Base-by-base conservation (phyloP, 2,113 vertebrate species). In the Corythornis vintsioides region DNA sequence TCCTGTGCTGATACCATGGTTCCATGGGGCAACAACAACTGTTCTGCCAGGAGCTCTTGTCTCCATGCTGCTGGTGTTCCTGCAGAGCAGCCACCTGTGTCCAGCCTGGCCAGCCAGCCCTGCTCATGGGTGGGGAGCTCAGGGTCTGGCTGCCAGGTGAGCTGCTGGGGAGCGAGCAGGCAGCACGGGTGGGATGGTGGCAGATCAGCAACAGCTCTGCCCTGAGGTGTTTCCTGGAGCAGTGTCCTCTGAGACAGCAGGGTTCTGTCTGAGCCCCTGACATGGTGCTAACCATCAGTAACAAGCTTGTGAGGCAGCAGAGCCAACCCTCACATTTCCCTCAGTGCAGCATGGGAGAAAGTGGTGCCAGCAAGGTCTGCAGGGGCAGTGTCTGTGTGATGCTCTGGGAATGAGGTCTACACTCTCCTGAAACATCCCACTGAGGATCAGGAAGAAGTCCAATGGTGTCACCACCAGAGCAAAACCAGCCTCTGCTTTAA, bases 41-140 rank as follows among this genome's bases (percentile, higher is more conserved):
- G 75, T 19, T 74, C 28, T 64, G 43, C 56, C 13, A 8, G 33
- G 69, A 56, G 33, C 17, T 1, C 28, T 56, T 28, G 40, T 78
- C 40, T 9, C 11, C 15, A 6, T 4, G 1, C 45, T 22, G 40
- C 3, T 71, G 78, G 43, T 3, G 22, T 16, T 56, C 21, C 73
- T 13, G 29, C 48, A 40, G 38, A 5, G 66, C 3, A 3, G 20
- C 17, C 59, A 40, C 59, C 59, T 7, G 0, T 2, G 52, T 4
- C 84, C 8, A 13, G 19, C 79, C 69, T 21, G 63, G 40, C 63
- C 69, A 43, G 6, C 64, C 11, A 59, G 40, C 31, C 64, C 61
- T 11, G 17, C 1, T 20, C 61, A 40, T 0, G 5, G 76, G 20
- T 4, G 55, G 50, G 50, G 75, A 63, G 33, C 19, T 33, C 45